Evolutionary conservation across 2,888 invertebrate genomes (phyloP).

Genomic region (Morpho deidamia): DNA sequence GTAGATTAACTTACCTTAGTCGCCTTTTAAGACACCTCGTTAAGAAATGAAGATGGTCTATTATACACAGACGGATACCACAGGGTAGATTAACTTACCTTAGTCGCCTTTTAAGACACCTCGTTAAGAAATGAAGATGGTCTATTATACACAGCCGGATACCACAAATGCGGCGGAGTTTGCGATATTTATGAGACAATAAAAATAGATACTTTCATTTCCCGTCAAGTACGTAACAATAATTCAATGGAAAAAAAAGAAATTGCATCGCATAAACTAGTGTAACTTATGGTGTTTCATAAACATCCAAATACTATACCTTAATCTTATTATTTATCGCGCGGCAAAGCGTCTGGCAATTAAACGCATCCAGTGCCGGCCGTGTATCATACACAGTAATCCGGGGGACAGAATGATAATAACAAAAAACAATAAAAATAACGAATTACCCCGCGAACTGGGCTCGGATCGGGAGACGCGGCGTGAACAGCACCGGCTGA

Average conservation of each 20-base stretch:
- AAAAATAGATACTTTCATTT: background rate
- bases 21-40: too few species aligned
- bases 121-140: too few species aligned
- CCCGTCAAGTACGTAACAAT: background rate
- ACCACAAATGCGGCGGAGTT: too few species aligned
- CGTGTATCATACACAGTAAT: constrained; percentile 70
- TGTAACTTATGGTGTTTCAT: constrained; percentile 30
- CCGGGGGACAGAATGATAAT: constrained; percentile 75
- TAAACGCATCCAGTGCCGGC: constrained; percentile 71
- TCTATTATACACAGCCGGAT: too few species aligned
- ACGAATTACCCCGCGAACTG: constrained; percentile 73
- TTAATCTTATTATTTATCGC: constrained; percentile 74
- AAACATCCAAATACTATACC: constrained; percentile 52
- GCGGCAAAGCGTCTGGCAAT: constrained; percentile 65
- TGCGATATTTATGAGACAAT: too few species aligned
- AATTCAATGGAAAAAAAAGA: constrained; percentile 44
- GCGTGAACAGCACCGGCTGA: constrained; percentile 40
- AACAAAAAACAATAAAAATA: constrained; percentile 79
- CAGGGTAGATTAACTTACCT: too few species aligned
- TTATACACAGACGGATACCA: too few species aligned
- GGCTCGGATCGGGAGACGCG: constrained; percentile 57
- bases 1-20: too few species aligned
- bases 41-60: too few species aligned
- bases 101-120: too few species aligned
- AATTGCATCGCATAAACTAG: constrained; percentile 46